phyloP scores from a whole-genome alignment of 2,888 invertebrate genomes.

The Notodonta dromedarius region DNA sequence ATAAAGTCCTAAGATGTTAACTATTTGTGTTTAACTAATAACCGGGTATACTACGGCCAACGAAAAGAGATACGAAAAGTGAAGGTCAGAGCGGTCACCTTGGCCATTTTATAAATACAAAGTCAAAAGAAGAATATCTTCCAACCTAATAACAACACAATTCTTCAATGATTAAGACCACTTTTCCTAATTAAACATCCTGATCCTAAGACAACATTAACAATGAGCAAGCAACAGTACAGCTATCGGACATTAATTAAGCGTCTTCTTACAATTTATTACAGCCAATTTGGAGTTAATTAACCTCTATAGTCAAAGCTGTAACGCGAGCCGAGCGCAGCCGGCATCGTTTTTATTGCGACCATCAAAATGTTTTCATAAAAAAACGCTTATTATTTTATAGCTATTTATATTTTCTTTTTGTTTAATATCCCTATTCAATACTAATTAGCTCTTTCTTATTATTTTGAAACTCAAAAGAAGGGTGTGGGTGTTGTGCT shows the following conservation, averaged over 20 bases:
- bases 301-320: slow-evolving; percentile 38
- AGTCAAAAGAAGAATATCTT: neutral
- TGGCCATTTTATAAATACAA: too few species aligned
- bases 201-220: slow-evolving; percentile 13
- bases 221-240: slow-evolving; percentile 31
- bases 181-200: slow-evolving; percentile 8
- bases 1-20: too few species aligned
- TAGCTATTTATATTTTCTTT: neutral
- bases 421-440: neutral
- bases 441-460: neutral
- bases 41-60: too few species aligned
- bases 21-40: too few species aligned
- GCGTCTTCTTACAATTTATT: slow-evolving; percentile 52
- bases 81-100: too few species aligned
- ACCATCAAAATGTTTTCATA: neutral
- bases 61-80: too few species aligned
- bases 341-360: slow-evolving; percentile 32
- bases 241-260: slow-evolving; percentile 41
- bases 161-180: slow-evolving; percentile 2
- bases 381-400: neutral
- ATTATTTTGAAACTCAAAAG: neutral
- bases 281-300: slow-evolving; percentile 53
- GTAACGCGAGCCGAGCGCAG: slow-evolving; percentile 12
- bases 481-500: neutral
- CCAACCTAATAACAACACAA: neutral